Evolutionary conservation across 1,140 invertebrate genomes (phyloP), one percentile per base, ranked within the genome.

Genomic region (Colletes gigas): DNA sequence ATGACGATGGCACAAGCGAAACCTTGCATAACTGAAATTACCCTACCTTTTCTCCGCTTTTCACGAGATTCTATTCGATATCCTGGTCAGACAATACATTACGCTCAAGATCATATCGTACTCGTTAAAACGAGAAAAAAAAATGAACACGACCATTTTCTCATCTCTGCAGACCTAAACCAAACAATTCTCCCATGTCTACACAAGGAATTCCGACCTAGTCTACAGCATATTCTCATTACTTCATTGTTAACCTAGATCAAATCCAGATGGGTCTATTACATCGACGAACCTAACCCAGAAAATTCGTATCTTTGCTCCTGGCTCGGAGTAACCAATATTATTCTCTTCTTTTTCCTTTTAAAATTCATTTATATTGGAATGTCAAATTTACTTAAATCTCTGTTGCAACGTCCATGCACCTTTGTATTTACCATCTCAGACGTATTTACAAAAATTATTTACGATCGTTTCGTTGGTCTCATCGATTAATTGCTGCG

Each of bases 21-120:
- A 52, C 14, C 30, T 84, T 79, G 57, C 81, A 59, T 30, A 84
- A 84, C 15, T 4, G 60, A 67, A 55, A 47, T 73, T 55, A 21
- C 59, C n/a, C 19, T 41, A 10, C 10, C 69, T 82, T 76, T 71
- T 67, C 19, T n/a, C 15, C 10, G 47, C 15, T 76, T 76, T 74
- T 60, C 74, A 44, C 10, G 4, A 21, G 41, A 50, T 67, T 9
- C 63, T 7, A 9, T 9, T 47, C 50, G 19, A 30, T 55, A 57
- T 30, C 30, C 15, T 44, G 15, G 14, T n/a, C 52, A 9, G 21
- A 70, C 30, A 30, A 41, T 57, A 6, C 30, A 12, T 57, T 14
- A 57, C 15, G 14, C 21, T 21, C 44, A 14, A 50, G n/a, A 50
- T 50, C 15, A 14, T 47, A 19, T 19, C 44, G 12, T 21, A 50